Base-by-base conservation (phyloP, 1,140 invertebrate genomes). In the Sesamia nonagrioides region DNA sequence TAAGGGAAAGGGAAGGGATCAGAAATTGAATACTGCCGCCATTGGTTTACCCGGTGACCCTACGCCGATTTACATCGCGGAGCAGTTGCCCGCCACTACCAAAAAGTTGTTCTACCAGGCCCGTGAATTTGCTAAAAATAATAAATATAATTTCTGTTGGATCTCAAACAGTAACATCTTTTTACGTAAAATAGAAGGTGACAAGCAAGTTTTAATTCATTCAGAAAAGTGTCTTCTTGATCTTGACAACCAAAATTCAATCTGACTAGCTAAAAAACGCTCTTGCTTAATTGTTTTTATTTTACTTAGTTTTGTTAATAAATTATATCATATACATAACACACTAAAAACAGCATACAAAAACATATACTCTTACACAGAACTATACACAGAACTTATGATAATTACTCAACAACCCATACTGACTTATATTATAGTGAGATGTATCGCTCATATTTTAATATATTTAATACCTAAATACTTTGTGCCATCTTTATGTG, bases 181-280 rank as follows among this genome's bases (percentile, higher is more conserved):
- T 17, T n/a, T 58, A 13, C 54, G 54, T 33, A 58, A 58, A 33
- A 11, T 7, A 33, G 54, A 33, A 15, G 21, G 54, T 33, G 54
- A 58, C 11, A 58, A 58, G 27, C 54, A 58, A 58, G 27, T 58
- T 6, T 58, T 58, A 58, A 58, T 58, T 13, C 18, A 58, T 17
- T 27, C 54, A 21, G 21, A 58, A 21, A 58, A 58, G 27, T 21
- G 54, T 58, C 54, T 58, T 11, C 54, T 8, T 11, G 21, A 58
- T 27, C 54, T 58, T 11, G 21, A 18, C 18, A 52, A 52, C n/a
- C n/a, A 18, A 52, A 52, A 11, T 0, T 52, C 5, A 52, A 52
- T 17, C n/a, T 52, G 50, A 52, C 50, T 52, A 52, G 17, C n/a
- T 5, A 17, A 9, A 18, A 52, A 33, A 11, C 11, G 1, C 13